These are phyloP conservation scores for Digitonthophagus gazella DNA, from an alignment of 2,888 invertebrate genomes.

Conservation along the genomic window DNA sequence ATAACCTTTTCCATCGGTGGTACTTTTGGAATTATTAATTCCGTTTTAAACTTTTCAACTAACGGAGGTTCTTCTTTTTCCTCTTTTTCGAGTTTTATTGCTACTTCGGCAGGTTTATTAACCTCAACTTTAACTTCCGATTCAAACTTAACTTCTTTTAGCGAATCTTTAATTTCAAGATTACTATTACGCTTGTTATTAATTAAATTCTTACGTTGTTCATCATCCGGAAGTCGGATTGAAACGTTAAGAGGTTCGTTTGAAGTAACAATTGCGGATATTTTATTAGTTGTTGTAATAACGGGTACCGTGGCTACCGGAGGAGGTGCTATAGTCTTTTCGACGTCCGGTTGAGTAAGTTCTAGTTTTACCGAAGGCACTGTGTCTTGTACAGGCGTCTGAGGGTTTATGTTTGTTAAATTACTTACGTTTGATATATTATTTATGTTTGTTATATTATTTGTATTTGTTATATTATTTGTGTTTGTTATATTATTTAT, in stretches of 20 bases:
- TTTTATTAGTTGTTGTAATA: conserved; percentile 35
- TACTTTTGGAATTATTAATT: conserved; percentile 61
- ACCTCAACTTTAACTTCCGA: conserved; percentile 27
- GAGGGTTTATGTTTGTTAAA: too few species aligned
- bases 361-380: conserved; percentile 2
- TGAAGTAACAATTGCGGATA: conserved; percentile 28
- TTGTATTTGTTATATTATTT: too few species aligned
- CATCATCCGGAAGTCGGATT: conserved; percentile 48
- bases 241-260: conserved; percentile 48
- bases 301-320: conserved; percentile 37
- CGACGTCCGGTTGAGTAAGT: conserved; percentile 1
- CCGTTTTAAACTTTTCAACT: conserved; percentile 57
- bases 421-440: too few species aligned
- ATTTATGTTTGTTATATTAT: too few species aligned
- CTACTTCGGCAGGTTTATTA: conserved; percentile 30
- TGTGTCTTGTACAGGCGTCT: conserved; percentile 20
- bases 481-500: too few species aligned
- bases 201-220: conserved; percentile 47
- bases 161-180: conserved; percentile 37
- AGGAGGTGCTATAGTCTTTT: conserved; percentile 41
- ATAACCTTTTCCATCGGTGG: conserved; percentile 56
- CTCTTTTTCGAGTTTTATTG: conserved; percentile 39
- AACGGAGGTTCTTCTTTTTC: conserved; percentile 34
- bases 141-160: conserved; percentile 44
- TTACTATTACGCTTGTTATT: conserved; percentile 39